phyloP scores from a whole-genome alignment of 2,797 vertebrate genomes.

The Alosa sapidissima region DNA sequence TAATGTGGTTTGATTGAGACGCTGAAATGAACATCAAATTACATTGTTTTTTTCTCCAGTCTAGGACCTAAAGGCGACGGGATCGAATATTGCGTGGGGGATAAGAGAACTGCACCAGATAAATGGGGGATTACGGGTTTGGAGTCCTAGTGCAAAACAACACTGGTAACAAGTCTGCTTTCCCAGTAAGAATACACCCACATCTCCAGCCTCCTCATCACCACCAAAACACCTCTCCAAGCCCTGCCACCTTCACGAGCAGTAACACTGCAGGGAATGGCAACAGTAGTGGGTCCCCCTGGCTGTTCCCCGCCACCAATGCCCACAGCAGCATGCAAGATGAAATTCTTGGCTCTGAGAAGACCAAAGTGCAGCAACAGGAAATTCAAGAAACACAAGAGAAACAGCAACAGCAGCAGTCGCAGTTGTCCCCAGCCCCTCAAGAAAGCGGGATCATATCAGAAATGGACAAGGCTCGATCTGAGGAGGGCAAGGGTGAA shows the following conservation, averaged over 20 bases:
- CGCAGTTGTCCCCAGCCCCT: conserved; percentile 91
- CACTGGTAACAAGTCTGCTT: conserved; percentile 99
- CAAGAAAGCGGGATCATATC: conserved; percentile 94
- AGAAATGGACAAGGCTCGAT: conserved; percentile 90
- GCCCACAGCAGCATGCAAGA: conserved; percentile 98
- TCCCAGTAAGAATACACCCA: conserved; percentile 99
- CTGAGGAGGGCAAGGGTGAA: conserved; percentile 90
- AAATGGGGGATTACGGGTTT: conserved; percentile 99
- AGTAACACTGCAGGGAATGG: conserved; percentile 96
- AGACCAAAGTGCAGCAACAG: conserved; percentile 94
- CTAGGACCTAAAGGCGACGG: conserved; percentile 73
- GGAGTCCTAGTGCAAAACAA: conserved; percentile 99
- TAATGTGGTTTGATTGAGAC: background rate
- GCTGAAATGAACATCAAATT: background rate
- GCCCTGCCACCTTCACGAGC: conserved; percentile 97
- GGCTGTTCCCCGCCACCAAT: conserved; percentile 95
- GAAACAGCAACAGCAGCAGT: conserved; percentile 85
- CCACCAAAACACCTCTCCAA: conserved; percentile 95
- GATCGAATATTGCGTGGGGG: conserved; percentile 77
- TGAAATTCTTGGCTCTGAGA: conserved; percentile 93
- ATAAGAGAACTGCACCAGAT: conserved; percentile 74
- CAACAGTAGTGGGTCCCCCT: conserved; percentile 93
- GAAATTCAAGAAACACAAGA: conserved; percentile 96
- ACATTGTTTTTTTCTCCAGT: conserved; percentile 54
- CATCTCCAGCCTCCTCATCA: conserved; percentile 98